Base-by-base conservation (phyloP, 1,140 invertebrate genomes). In the Drosophila carrolli region DNA sequence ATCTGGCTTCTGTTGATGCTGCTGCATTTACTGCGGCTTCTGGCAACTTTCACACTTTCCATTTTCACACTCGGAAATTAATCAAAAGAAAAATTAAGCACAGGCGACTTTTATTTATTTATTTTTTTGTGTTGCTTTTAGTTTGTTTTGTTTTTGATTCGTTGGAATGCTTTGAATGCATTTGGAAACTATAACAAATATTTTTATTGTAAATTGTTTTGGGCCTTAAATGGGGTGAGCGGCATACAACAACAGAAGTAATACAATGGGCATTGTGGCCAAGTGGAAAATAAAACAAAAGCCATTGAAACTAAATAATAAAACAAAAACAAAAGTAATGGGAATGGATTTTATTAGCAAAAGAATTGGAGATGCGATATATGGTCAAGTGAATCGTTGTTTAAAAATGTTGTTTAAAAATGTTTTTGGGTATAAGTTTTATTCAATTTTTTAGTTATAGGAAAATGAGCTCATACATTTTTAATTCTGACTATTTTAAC, bases 1-100 rank as follows among this genome's bases (percentile, higher is more conserved):
- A 77, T 72, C 68, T 50, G 67, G 66, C 66, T 70, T 44, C 65
- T 56, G 50, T 43, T n/a, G 38, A 27, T 55, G 35, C 62, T 65
- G 44, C 35, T 48, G 59, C 62, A 59, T 62, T 27, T 13, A 55
- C 63, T 14, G 14, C 3, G 57, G 10, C 55, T 61, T 53, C 70
- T 65, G 41, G 27, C 47, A 88, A 88, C 83, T 88, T 88, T 88
- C 84, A 88, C 80, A 88, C 83, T 88, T 88, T 88, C 84, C 80
- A 84, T 75, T 88, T 80, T 88, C 67, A 84, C 84, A 89, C 83
- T 68, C 51, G 58, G 48, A 80, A 80, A 89, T 84, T 77, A 82
- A 86, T 82, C 78, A 82, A 78, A 78, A 66, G 56, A 74, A 77
- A 50, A 56, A 78, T 63, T 62, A 61, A 65, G 53, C 53, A 68